Evolutionary conservation across 2,113 vertebrate species (phyloP).

Genomic region (Seriola rivoliana): DNA sequence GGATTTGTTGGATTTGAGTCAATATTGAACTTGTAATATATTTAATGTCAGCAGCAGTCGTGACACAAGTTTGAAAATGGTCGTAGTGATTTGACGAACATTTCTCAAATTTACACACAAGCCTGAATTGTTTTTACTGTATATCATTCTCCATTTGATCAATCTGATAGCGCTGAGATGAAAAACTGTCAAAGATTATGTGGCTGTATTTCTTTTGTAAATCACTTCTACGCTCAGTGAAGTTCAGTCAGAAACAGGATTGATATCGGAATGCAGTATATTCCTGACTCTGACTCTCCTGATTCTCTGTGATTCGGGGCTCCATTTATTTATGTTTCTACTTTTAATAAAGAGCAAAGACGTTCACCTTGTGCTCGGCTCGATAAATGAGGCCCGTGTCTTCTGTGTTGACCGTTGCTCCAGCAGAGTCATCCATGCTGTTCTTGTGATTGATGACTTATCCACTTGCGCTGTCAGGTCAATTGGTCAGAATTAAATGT

Average conservation of each 20-base stretch:
- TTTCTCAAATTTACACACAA: slow-evolving; percentile 18
- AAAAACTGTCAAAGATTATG: slow-evolving; percentile 3
- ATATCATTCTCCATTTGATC: slow-evolving; percentile 18
- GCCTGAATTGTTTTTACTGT: slow-evolving; percentile 1
- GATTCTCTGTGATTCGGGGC: slow-evolving; percentile 39
- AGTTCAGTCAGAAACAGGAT: slow-evolving; percentile 30
- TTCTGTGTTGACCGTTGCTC: slow-evolving; percentile 55
- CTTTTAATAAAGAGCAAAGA: slow-evolving; percentile 49
- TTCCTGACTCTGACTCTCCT: slow-evolving; percentile 20
- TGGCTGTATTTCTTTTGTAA: slow-evolving; percentile 11
- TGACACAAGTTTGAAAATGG: background rate
- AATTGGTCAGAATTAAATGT: slow-evolving; percentile 75
- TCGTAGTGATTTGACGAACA: background rate
- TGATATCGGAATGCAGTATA: slow-evolving; percentile 7
- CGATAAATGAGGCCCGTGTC: slow-evolving; percentile 66
- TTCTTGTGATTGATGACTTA: slow-evolving; percentile 73
- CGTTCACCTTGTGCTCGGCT: slow-evolving; percentile 54
- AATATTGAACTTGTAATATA: slow-evolving; percentile 15
- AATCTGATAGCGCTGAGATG: background rate
- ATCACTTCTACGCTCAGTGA: slow-evolving; percentile 17
- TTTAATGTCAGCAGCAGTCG: background rate
- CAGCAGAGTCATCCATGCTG: slow-evolving; percentile 54
- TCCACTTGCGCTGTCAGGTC: slow-evolving; percentile 64
- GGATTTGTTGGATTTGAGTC: slow-evolving; percentile 39
- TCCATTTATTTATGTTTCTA: slow-evolving; percentile 25